Percentiles rank a stretch among this genome's conserved stretches.
These are phyloP conservation scores for Hippocampus barbouri DNA, from an alignment of 2,113 vertebrate species.

Conservation along the genomic window DNA sequence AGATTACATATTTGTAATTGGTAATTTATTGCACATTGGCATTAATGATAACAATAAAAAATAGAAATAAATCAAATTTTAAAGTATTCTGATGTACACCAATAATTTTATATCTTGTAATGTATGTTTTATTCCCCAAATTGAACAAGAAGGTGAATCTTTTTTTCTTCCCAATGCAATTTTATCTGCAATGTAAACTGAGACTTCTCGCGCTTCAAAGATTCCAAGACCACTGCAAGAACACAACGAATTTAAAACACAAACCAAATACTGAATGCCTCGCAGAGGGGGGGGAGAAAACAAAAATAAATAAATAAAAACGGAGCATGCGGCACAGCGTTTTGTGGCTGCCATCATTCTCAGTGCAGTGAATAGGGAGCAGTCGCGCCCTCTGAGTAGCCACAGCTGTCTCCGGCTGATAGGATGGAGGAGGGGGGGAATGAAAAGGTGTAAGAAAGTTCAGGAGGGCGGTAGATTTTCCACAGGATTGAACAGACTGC, in stretches of 20 bases:
- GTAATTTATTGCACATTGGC: too few species aligned
- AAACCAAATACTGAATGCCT: constrained; percentile 23
- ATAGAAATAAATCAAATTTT: too few species aligned
- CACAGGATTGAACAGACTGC: constrained; percentile 80
- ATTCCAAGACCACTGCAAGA: constrained; percentile 3
- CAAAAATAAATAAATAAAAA: not conserved
- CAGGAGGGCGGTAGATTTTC: constrained; percentile 51
- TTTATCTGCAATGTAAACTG: not conserved
- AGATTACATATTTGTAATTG: too few species aligned
- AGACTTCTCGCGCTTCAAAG: too few species aligned
- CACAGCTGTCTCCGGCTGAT: constrained; percentile 88
- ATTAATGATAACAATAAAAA: too few species aligned
- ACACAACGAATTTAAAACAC: constrained; percentile 29
- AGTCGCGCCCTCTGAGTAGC: constrained; percentile 85
- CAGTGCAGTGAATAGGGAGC: constrained; percentile 86
- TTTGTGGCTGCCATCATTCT: constrained; percentile 59
- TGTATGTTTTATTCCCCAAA: not conserved
- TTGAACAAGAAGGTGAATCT: not conserved
- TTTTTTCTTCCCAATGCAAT: not conserved
- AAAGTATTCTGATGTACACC: not conserved
- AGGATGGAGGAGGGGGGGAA: constrained; percentile 66
- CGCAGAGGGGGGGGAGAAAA: not conserved
- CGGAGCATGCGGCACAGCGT: constrained; percentile 20
- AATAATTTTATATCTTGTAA: not conserved
- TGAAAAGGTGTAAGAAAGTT: constrained; percentile 53